Conservation (phyloP, 2,113 vertebrate genomes). For the Antechinus flavipes region DNA sequence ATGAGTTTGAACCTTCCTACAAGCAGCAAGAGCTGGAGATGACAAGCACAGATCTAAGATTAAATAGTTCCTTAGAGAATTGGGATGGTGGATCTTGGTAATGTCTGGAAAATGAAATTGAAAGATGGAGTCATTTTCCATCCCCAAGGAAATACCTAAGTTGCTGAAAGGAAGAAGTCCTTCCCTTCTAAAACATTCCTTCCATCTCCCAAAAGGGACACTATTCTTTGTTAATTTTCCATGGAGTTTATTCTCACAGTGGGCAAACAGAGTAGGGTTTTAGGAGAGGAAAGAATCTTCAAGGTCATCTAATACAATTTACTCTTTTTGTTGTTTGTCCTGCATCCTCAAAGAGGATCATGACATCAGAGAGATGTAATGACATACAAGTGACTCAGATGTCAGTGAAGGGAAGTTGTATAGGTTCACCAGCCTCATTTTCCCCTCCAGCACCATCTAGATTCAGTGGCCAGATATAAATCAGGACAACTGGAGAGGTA, state of each 20-base stretch:
- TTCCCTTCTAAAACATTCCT: not conserved
- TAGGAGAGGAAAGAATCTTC: not conserved
- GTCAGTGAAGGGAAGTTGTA: too few relatives aligned
- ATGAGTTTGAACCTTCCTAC: conserved; percentile 56
- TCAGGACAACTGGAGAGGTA: too few relatives aligned
- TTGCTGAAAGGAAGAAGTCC: not conserved
- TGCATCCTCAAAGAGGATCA: too few relatives aligned
- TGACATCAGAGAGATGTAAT: too few relatives aligned
- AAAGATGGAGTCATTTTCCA: conserved; percentile 9
- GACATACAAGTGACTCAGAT: too few relatives aligned
- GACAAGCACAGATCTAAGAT: conserved; percentile 49
- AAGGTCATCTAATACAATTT: not conserved
- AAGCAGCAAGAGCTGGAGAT: conserved; percentile 29
- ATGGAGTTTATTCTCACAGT: not conserved
- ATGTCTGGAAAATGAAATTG: conserved; percentile 40
- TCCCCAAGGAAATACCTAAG: conserved; percentile 8
- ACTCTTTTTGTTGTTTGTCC: not conserved
- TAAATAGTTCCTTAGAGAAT: conserved; percentile 7
- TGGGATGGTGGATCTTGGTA: not conserved
- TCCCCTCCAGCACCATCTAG: too few relatives aligned
- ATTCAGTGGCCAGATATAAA: too few relatives aligned
- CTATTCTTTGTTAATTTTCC: not conserved
- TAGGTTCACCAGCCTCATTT: too few relatives aligned
- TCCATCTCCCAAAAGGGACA: not conserved
- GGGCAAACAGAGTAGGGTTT: not conserved